Evolutionary conservation across 2,113 vertebrate genomes (phyloP).

Genomic region (Pachyramphus minor): DNA sequence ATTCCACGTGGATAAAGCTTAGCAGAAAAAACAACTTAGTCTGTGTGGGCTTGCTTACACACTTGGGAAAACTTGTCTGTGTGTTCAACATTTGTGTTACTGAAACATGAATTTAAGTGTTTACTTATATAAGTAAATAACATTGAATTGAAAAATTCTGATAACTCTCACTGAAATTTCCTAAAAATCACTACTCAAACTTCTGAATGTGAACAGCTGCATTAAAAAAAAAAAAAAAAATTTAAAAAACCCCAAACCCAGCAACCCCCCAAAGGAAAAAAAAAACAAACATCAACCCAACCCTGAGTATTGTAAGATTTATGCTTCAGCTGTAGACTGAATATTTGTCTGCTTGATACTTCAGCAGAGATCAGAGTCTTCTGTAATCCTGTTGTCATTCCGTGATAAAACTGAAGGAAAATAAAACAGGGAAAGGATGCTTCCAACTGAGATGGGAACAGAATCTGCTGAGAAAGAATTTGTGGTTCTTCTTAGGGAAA

Average conservation of each 20-base stretch:
- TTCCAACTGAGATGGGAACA: neutral
- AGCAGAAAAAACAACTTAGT: neutral
- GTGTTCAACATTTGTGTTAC: neutral
- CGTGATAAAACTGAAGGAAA: neutral
- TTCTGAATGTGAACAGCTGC: neutral
- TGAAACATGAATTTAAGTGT: neutral
- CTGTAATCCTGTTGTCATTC: neutral
- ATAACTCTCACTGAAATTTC: neutral
- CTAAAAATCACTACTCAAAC: neutral
- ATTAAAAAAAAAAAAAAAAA: accelerated
- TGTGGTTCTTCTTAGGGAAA: neutral
- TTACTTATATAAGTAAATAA: neutral
- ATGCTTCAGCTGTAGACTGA: neutral
- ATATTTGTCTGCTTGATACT: neutral
- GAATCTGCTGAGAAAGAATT: neutral
- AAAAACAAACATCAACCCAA: neutral
- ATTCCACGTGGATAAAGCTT: neutral
- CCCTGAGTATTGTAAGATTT: neutral
- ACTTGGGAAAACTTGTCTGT: neutral
- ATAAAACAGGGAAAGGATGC: neutral
- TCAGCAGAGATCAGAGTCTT: neutral
- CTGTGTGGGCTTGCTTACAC: neutral
- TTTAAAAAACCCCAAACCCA: accelerated
- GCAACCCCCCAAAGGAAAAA: neutral
- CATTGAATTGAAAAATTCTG: neutral